Evolutionary conservation across 2,797 vertebrate genomes (phyloP).

Genomic region (Sebastes kiyomatsui): DNA sequence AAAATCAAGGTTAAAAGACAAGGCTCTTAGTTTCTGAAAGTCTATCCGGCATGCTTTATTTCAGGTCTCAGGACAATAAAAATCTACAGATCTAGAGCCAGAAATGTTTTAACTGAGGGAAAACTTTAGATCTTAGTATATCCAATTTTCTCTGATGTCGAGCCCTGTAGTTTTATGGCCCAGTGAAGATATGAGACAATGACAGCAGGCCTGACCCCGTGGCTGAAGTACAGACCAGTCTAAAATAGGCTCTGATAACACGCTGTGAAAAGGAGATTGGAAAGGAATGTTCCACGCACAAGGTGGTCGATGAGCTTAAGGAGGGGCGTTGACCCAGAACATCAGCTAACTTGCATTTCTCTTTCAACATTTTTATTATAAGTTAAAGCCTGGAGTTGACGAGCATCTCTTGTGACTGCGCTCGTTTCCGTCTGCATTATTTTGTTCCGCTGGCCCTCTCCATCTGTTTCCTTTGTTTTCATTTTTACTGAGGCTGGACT

Average conservation of each 20-base stretch:
- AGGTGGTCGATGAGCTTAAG: background rate
- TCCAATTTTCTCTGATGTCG: background rate
- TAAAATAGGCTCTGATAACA: conserved; percentile 71
- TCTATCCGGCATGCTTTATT: background rate
- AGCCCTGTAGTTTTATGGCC: background rate
- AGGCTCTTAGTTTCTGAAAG: background rate
- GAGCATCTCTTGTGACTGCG: background rate
- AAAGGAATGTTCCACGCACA: conserved; percentile 64
- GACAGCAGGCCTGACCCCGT: background rate
- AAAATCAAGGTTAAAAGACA: background rate
- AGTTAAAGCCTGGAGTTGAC: background rate
- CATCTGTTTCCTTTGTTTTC: conserved; percentile 2
- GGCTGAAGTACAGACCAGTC: conserved; percentile 1
- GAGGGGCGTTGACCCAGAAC: background rate
- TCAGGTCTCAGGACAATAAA: background rate
- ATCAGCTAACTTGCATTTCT: background rate
- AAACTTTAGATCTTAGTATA: background rate
- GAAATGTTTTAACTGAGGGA: too few species aligned
- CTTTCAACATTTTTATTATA: background rate
- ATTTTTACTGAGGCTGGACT: background rate
- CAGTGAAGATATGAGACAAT: background rate
- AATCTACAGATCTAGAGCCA: background rate
- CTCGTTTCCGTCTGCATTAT: background rate
- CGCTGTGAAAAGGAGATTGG: conserved; percentile 48
- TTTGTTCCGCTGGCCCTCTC: background rate